Conservation (phyloP, 2,888 invertebrate species). For the Drosophila mimica region DNA sequence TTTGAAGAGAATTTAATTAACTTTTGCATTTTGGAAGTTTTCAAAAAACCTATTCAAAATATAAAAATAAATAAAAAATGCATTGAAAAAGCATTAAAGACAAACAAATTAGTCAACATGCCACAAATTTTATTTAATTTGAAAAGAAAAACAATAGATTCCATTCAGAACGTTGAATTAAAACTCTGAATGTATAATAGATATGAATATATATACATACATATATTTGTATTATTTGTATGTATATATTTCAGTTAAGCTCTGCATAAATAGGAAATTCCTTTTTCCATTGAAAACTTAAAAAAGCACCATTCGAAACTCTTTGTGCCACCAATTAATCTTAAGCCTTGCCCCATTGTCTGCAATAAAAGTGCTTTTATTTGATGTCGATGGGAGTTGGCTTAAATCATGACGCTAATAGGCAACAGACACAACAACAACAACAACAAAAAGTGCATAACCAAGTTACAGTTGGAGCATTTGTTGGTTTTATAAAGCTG, state of each 20-base stretch:
- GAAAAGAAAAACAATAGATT: neutral
- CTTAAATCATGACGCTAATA: slow-evolving; percentile 52
- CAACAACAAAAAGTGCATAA: slow-evolving; percentile 24
- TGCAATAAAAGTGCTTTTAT: slow-evolving; percentile 44
- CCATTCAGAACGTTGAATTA: neutral
- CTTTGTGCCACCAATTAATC: slow-evolving; percentile 51
- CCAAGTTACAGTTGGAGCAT: slow-evolving; percentile 40
- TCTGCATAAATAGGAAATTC: neutral
- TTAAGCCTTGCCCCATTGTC: slow-evolving; percentile 42
- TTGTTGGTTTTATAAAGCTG: slow-evolving; percentile 31
- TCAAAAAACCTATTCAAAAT: neutral
- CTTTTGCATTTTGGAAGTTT: neutral
- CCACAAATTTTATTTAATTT: neutral
- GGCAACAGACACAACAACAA: slow-evolving; percentile 6
- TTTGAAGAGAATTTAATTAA: neutral
- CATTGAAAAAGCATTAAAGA: neutral
- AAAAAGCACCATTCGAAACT: neutral
- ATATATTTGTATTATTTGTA: too few species aligned
- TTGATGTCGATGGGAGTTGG: slow-evolving; percentile 22
- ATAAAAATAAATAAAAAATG: neutral
- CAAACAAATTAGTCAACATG: neutral
- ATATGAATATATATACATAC: neutral
- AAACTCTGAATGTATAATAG: neutral
- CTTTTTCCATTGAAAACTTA: slow-evolving; percentile 4
- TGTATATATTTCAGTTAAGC: neutral